Evolutionary conservation across 2,888 invertebrate species (phyloP).

Genomic region (Campopleginae sp.): DNA sequence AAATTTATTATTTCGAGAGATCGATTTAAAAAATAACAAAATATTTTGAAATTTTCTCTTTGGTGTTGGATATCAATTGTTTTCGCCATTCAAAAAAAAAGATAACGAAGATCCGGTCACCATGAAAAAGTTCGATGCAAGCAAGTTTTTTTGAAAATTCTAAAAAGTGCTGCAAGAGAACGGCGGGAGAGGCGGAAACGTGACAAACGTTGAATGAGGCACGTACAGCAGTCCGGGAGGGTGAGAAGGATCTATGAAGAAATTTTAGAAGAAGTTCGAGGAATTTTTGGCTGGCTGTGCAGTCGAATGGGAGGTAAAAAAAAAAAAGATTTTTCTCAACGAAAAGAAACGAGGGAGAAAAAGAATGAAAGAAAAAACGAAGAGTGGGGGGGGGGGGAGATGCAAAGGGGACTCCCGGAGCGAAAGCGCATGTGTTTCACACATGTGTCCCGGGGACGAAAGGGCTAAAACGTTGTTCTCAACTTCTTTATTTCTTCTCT

Average conservation of each 20-base stretch:
- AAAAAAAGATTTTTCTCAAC: slow-evolving; percentile 43
- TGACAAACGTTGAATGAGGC: not conserved
- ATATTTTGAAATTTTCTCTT: too few species aligned
- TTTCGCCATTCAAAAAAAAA: not conserved
- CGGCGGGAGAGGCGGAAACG: not conserved
- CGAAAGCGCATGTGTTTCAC: slow-evolving; percentile 75
- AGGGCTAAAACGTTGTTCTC: slow-evolving; percentile 26
- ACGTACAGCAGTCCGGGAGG: slow-evolving; percentile 47
- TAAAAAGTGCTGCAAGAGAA: not conserved
- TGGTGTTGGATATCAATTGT: too few species aligned
- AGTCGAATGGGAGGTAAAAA: slow-evolving; percentile 42
- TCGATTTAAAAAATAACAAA: too few species aligned
- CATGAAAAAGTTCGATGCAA: not conserved
- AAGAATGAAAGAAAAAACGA: slow-evolving; percentile 46
- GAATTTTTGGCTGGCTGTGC: slow-evolving; percentile 47
- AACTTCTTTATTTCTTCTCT: slow-evolving; percentile 32
- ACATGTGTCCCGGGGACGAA: slow-evolving; percentile 70
- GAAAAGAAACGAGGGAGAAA: slow-evolving; percentile 14
- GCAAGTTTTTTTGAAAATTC: too few species aligned
- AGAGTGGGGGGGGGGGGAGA: slow-evolving; percentile 52
- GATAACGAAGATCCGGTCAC: not conserved
- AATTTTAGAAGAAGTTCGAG: slow-evolving; percentile 65
- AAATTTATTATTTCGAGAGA: too few species aligned
- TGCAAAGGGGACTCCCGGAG: slow-evolving; percentile 74
- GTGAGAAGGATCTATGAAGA: slow-evolving; percentile 55